Base-by-base conservation (phyloP, 2,797 vertebrate species). In the Galaxias olidus region DNA sequence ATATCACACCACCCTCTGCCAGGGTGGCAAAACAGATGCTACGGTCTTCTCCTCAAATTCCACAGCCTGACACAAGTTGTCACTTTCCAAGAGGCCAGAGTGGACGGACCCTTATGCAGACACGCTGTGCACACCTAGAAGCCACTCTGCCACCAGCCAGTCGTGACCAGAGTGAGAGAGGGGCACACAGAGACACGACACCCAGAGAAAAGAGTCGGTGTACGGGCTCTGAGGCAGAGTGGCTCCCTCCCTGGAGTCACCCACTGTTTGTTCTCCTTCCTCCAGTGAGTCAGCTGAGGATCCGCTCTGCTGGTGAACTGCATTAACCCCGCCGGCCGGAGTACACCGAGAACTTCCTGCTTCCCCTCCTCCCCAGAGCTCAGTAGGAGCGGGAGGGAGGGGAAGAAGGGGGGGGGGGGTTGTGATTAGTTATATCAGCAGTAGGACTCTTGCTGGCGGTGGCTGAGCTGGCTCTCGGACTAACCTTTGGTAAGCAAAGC, bases 401-500 rank as follows among this genome's bases (percentile, higher is more conserved):
- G 30, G 30, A n/a, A n/a, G n/a, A n/a, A n/a, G 30, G 30, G 30
- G 30, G 30, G 30, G 3, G 30, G 30, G 2, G 18, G 61, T 61
- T 49, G 65, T 74, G 63, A 74, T 67, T 66, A 59, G 50, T 42
- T 43, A 52, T 64, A 59, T 57, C 62, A 67, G 58, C 56, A 57
- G 73, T n/a, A n/a, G 53, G 61, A 46, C 5, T 9, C 15, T 60
- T 18, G 41, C 20, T 14, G 9, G 8, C 5, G 13, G 19, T 18
- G 9, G 30, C n/a, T 12, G 14, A 9, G 46, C 43, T 30, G 20
- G 20, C 14, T 48, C 74, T 55, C 55, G 58, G 53, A 12, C 51
- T 68, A 72, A 80, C 78, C 75, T 82, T 19, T 69, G n/a, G 53
- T 69, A 58, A 74, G 58, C 52, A 46, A 13, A 41, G 19, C 49